phyloP scores from a whole-genome alignment of 2,888 invertebrate genomes.

The Agonopterix alstromeriana region DNA sequence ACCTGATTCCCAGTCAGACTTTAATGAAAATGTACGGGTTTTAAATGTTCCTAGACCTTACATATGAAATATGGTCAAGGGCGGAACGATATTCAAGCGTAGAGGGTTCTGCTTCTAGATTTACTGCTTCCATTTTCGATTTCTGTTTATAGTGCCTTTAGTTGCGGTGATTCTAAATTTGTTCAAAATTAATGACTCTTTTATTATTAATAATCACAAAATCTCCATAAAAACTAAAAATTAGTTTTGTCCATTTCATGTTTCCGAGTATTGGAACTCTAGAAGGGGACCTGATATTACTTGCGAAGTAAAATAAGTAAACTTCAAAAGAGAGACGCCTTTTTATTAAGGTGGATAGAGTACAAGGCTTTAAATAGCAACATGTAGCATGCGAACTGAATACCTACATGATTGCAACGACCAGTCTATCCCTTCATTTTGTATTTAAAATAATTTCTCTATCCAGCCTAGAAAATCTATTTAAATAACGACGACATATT shows the following conservation, averaged over 20 bases:
- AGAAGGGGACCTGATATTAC: slow-evolving; percentile 8
- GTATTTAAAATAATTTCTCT: slow-evolving; percentile 22
- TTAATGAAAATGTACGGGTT: slow-evolving; percentile 42
- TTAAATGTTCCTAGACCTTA: slow-evolving; percentile 44
- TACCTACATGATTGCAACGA: slow-evolving; percentile 1
- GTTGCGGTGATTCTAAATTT: no score
- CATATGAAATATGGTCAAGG: neutral
- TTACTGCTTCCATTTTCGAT: no score
- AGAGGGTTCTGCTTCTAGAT: neutral
- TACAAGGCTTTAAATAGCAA: slow-evolving; percentile 22
- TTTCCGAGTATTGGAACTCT: no score
- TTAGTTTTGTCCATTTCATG: no score
- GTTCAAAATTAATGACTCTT: no score
- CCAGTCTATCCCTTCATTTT: slow-evolving; percentile 21
- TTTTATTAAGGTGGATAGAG: slow-evolving; percentile 8
- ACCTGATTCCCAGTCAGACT: slow-evolving; percentile 44
- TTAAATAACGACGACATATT: no score
- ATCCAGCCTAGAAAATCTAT: slow-evolving; percentile 3
- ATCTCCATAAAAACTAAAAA: no score
- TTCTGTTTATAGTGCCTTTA: no score
- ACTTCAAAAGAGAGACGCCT: slow-evolving; percentile 24
- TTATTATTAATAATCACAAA: no score
- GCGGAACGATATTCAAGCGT: neutral
- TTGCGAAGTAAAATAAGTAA: slow-evolving; percentile 21
- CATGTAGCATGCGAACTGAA: slow-evolving; percentile 25